Percentiles rank a stretch among this genome's conserved stretches.
These are phyloP conservation scores for Muscidifurax raptorellus DNA, from an alignment of 1,140 invertebrate species.

Conservation along the genomic window DNA sequence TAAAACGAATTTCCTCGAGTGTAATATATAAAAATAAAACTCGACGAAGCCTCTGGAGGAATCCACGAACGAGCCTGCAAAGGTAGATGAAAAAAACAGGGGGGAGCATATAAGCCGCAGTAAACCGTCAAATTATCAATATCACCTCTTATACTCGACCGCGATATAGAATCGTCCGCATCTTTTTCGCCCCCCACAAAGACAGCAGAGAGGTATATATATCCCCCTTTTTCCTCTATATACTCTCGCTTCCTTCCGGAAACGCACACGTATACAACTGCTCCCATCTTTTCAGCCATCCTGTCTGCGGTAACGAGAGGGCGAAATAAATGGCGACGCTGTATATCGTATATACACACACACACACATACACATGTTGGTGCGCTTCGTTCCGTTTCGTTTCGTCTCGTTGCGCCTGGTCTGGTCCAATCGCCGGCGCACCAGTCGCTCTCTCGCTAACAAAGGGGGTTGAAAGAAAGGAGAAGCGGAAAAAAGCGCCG, in stretches of 20 bases:
- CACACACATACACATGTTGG: neutral
- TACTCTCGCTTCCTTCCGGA: constrained; percentile 11
- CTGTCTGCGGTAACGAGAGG: constrained; percentile 59
- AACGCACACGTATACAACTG: neutral
- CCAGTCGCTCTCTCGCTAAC: constrained; percentile 51
- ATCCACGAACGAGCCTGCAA: neutral
- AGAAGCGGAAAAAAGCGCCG: constrained; percentile 42
- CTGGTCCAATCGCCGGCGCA: constrained; percentile 53
- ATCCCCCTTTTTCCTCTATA: neutral
- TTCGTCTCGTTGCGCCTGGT: constrained; percentile 58
- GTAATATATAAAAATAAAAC: constrained; percentile 13
- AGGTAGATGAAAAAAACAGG: constrained; percentile 2
- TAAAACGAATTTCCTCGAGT: constrained; percentile 4
- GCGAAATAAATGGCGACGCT: constrained; percentile 59
- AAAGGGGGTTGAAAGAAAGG: constrained; percentile 50
- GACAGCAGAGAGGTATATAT: neutral
- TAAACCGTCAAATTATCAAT: constrained; percentile 43
- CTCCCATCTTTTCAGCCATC: constrained; percentile 20
- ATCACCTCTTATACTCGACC: neutral
- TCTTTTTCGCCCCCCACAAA: neutral
- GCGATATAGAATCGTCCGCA: neutral
- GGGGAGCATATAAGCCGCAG: neutral
- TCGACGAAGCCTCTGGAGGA: neutral
- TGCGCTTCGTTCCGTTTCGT: constrained; percentile 46
- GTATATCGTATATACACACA: neutral